Evolutionary conservation across 2,113 vertebrate species (phyloP), one percentile per base, ranked within the genome.

Genomic region (Corvus moneduloides): DNA sequence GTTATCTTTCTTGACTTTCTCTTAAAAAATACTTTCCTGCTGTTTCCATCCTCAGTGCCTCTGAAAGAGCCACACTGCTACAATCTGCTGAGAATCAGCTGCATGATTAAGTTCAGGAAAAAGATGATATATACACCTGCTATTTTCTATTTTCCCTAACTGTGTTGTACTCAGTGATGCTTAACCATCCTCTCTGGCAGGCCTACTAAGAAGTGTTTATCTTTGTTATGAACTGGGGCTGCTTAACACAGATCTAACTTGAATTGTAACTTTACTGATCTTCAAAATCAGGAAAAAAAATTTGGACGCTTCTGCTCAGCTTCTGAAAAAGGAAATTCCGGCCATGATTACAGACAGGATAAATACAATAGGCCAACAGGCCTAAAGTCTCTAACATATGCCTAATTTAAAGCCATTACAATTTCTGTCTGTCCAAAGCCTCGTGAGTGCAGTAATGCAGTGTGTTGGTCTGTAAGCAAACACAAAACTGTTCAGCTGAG

Each of bases 1-100:
- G 72, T 90, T 93, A 86, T 83, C 75, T 88, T 90, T 94, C 78
- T 93, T 92, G 82, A 91, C 89, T 92, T 86, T 89, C 84, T 79
- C 84, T 89, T 87, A 84, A 85, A 76, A 94, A 96, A 26, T 66
- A 90, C 79, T 86, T 93, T 55, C 67, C 84, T 89, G 71, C 91
- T 89, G 49, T 83, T 95, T 87, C 62, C 33, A 68, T 39, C 75
- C 35, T 78, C 30, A 56, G 35, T 74, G 30, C 35, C 24, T 94
- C 87, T 84, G 67, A 80, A 84, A 79, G 72, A 95, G 82, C 87
- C 78, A 93, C 93, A 94, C 79, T 93, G 51, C 71, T 74, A 28
- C 48, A 95, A 44, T 94, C 78, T 94, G 43, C 51, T 74, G 63
- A 72, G 91, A 88, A 91, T 77, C 92, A 94, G 44, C 82, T 91